Conservation (phyloP, 2,797 vertebrate genomes). For the Chelidonichthys spinosus region DNA sequence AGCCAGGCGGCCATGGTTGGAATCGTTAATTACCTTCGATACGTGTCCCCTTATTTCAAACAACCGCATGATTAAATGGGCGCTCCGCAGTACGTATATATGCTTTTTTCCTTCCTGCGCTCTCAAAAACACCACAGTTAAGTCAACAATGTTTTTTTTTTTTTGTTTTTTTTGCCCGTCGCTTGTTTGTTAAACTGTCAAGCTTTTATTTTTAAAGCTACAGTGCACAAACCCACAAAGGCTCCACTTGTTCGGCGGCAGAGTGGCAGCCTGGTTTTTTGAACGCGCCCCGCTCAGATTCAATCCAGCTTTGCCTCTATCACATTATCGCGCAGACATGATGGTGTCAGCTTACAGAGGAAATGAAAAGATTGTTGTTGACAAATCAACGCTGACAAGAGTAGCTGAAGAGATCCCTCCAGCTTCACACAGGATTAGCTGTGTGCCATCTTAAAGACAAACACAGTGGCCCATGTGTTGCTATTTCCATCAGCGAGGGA, state of each 20-base stretch:
- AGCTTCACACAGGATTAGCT: constrained; percentile 82
- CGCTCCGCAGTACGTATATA: constrained; percentile 54
- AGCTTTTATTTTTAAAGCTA: constrained; percentile 64
- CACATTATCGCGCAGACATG: constrained; percentile 71
- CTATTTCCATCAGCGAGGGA: constrained; percentile 79
- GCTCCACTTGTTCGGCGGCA: constrained; percentile 49
- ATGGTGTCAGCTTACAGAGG: constrained; percentile 81
- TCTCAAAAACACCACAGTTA: constrained; percentile 69
- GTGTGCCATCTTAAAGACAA: constrained; percentile 77
- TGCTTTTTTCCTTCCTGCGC: constrained; percentile 40
- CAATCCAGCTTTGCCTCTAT: constrained; percentile 72
- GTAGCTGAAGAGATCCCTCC: constrained; percentile 79
- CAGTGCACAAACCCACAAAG: constrained; percentile 61
- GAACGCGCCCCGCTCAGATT: constrained; percentile 61
- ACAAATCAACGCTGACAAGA: constrained; percentile 81
- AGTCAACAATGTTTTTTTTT: constrained; percentile 60
- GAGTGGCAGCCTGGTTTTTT: constrained; percentile 45
- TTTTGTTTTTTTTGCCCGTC: background rate
- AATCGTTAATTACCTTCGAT: constrained; percentile 85
- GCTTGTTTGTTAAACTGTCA: constrained; percentile 72
- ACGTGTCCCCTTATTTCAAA: constrained; percentile 79
- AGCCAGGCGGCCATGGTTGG: constrained; percentile 67
- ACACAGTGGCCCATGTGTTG: constrained; percentile 77
- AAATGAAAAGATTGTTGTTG: constrained; percentile 81
- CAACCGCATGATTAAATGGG: constrained; percentile 79